Evolutionary conservation across 2,888 invertebrate genomes (phyloP), one percentile per base, ranked within the genome.

Genomic region (Vesta saturnalis): DNA sequence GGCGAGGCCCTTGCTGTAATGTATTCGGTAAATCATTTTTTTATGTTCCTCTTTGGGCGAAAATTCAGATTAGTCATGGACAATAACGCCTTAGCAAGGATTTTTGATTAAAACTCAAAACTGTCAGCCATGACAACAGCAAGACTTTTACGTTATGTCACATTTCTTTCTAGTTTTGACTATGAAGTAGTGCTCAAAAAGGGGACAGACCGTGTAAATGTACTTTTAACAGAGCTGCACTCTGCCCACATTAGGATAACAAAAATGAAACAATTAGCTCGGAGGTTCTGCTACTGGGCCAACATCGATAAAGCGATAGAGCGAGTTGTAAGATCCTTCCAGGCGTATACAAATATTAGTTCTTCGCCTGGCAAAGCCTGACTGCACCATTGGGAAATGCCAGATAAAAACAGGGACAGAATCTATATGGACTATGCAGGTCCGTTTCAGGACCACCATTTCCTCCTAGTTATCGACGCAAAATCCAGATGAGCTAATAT

Each of bases 1-100:
- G 69, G n/a, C n/a, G 82, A 10, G 81, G 83, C 57, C 77, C 2
- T 69, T 77, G 18, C 77, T 64, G 16, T 60, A 71, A 3, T 2
- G n/a, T 59, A 3, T 4, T 1, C 3, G 1, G 19, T 68, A 10
- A 21, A 54, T n/a, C 47, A 67, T 58, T 70, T 70, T 43, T 66
- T 58, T 49, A 19, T 16, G 10, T 72, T 72, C 43, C 39, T 59
- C 10, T 64, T 30, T 10, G 30, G 30, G 10, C 4, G 30, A 30
- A 30, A 30, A 30, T 30, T 30, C 10, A 30, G 10, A 10, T 4
- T 30, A 30, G 10, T 30, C 10, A 30, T 10, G 30, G 30, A 30
- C 10, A 30, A 30, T 30, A 6, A 30, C 4, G 5, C 30, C 5
- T 30, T 30, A 30, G 30, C 30, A 30, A 6, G 30, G 30, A 30